A percentile compares a stretch with the other conserved stretches of the same genome.
Evolutionary conservation across 2,113 vertebrate genomes (phyloP).

Genomic region (Eleginops maclovinus): DNA sequence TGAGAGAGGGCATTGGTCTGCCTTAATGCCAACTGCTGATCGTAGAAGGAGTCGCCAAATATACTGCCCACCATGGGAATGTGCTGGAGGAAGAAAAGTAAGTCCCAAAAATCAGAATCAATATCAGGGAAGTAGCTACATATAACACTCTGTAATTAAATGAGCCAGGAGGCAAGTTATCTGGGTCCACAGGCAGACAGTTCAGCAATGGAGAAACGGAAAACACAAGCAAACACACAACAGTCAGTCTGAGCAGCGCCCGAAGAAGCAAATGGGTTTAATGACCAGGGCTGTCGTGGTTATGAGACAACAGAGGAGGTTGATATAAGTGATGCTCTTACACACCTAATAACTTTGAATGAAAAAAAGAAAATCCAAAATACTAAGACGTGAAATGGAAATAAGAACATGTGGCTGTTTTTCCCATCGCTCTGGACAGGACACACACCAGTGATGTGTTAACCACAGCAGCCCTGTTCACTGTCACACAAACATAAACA

Average conservation of each 20-base stretch:
- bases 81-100: slow-evolving; percentile 87
- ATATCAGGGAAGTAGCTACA: neutral
- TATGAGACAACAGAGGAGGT: neutral
- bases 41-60: slow-evolving; percentile 97
- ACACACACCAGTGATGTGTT: slow-evolving; percentile 3
- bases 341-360: neutral
- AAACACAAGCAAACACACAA: slow-evolving; percentile 62
- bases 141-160: neutral
- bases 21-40: slow-evolving; percentile 95
- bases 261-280: slow-evolving; percentile 61
- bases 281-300: slow-evolving; percentile 40
- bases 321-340: neutral
- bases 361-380: neutral
- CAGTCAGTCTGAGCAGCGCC: slow-evolving; percentile 46
- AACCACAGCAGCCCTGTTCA: slow-evolving; percentile 31
- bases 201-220: slow-evolving; percentile 54
- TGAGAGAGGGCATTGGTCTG: slow-evolving; percentile 98
- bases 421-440: neutral
- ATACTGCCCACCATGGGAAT: slow-evolving; percentile 93
- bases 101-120: slow-evolving; percentile 7
- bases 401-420: neutral
- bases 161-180: neutral
- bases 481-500: slow-evolving; percentile 32
- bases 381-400: neutral
- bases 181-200: slow-evolving; percentile 37